Base-by-base conservation (phyloP, 2,797 vertebrate genomes). In the Tinamus major region DNA sequence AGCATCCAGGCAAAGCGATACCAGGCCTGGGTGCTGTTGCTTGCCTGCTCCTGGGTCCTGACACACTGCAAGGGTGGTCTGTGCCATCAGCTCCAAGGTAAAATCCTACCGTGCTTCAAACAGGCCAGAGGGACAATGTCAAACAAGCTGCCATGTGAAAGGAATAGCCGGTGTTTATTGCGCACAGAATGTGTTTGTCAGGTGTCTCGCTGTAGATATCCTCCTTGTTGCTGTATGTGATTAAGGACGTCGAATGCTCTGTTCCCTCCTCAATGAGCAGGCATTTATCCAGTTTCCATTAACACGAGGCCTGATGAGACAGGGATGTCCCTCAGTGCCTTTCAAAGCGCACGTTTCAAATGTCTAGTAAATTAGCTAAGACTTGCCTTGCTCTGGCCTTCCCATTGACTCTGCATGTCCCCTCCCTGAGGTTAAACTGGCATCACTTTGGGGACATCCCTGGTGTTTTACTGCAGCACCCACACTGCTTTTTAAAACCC, bases 291-390 rank as follows among this genome's bases (percentile, higher is more conserved):
- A 0, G 10, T 67, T 76, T 81, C 89, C 77, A 63, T 91, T 87
- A 87, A 80, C 87, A 90, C 1, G 1, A 48, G n/a, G 39, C 41
- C 59, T 89, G 85, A 78, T 44, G 24, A 91, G 63, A 83, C 33
- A 44, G 63, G 55, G 74, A 79, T 7, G 39, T 96, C 91, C 87
- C 92, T 87, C 59, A 53, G 85, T 79, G 94, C 87, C 85, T 94
- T 93, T 95, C 87, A 90, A 67, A n/a, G 59, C n/a, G 39, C 17
- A 39, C 39, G 44, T 81, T 89, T 70, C 21, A 84, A 91, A 86
- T 26, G 75, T 56, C 70, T 90, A 59, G 51, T 37, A 91, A 87
- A 92, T 94, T 29, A 75, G 53, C 53, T 64, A 61, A 89, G 56
- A 37, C 51, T 17, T 19, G 17, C 19, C 26, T 67, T 44, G 6